Evolutionary conservation across 2,113 vertebrate species (phyloP), one percentile per base, ranked within the genome.

Genomic region (Heterocephalus glaber): DNA sequence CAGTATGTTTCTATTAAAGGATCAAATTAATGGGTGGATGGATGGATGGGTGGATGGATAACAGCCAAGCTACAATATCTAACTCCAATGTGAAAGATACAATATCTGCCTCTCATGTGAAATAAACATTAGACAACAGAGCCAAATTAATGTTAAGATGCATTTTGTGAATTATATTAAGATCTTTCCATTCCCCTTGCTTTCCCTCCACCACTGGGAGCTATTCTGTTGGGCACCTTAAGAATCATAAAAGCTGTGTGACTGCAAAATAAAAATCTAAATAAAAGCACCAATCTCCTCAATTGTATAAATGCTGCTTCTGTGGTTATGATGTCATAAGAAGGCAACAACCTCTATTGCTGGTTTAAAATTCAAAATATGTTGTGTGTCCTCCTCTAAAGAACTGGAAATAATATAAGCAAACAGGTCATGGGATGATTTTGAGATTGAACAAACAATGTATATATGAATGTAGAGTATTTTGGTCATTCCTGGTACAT

Each of bases 231-330:
- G 38, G n/a, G 83, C 14, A 79, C 17, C 56, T 94, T 61, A 90
- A 70, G 33, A 76, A 17, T 33, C 30, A 12, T 22, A 63, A 88
- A 61, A 49, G 49, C 68, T 17, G 41, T 84, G 65, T 81, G 52
- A 91, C 19, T 49, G 19, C 41, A 2, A 81, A 92, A 61, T 54
- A 74, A 85, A 90, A 66, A 58, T 89, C 30, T 68, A 92, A 13
- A 92, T 93, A 13, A 89, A 94, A 91, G 54, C 19, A 77, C 33
- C 61, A 41, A 65, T 66, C 33, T 91, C 20, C 65, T 89, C 28
- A 60, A 20, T 9, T 47, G 35, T 80, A 63, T 89, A 76, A 56
- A 20, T 28, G 30, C n/a, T 91, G 12, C 9, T 92, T 93, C 38
- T 65, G 7, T 87, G 30, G 41, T 74, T 66, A 2, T 63, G 19